Base-by-base conservation (phyloP, 2,888 invertebrate genomes). In the Heliconius sara region DNA sequence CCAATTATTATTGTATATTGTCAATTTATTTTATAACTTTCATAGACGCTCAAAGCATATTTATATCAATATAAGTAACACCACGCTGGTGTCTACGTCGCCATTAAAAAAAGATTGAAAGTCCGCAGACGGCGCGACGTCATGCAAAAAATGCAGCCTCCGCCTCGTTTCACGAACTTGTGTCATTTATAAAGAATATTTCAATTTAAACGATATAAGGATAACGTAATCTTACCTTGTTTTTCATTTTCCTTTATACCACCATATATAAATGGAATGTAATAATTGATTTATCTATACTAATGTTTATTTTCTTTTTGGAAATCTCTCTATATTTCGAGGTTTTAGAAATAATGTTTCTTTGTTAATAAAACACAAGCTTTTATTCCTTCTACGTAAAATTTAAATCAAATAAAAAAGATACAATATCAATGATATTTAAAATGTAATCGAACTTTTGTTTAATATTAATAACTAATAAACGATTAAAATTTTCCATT, bases 111-210 rank as follows among this genome's bases (percentile, higher is more conserved):
- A 74, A 74, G 63, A 74, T 34, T 72, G 57, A 57, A 72, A 72
- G 57, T 74, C 63, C 66, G 79, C 79, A 79, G 76, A 77, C 76
- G 76, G 73, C 66, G 76, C 73, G 72, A 66, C 76, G 79, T 52
- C 60, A 79, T 39, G 74, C 63, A 74, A 74, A 74, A 74, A 74
- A 74, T 39, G 63, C 34, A 63, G 63, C 74, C 43, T 74, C 43
- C 63, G 57, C 30, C 57, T 22, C 39, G 34, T 74, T 63, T 39
- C 60, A 60, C n/a, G 34, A 63, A 60, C 34, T 63, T 39, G 39
- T 74, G 63, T 57, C 27, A 57, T 25, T 63, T 63, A 13, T 74
- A 74, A 63, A 74, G 16, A 63, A 34, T 22, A 74, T 74, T 63
- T 74, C 13, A 63, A 34, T 74, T 63, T 74, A 63, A 72, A 72